Evolutionary conservation across 2,888 invertebrate genomes (phyloP).

Genomic region (Macrophya annulata): DNA sequence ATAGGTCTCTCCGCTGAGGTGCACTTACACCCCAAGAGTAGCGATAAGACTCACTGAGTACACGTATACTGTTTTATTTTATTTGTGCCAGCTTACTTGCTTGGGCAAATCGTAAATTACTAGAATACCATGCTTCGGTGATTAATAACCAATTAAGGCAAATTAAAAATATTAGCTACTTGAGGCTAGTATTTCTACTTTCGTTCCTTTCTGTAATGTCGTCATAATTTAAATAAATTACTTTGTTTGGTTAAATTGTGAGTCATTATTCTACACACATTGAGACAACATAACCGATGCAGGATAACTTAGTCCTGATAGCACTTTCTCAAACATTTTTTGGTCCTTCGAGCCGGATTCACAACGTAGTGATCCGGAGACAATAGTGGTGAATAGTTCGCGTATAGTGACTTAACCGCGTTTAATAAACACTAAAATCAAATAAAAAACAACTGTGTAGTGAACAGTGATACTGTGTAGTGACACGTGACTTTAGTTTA

Average conservation of each 20-base stretch:
- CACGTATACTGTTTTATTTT: neutral
- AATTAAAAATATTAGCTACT: neutral
- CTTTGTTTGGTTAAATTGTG: neutral
- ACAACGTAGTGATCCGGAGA: neutral
- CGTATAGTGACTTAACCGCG: neutral
- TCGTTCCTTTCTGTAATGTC: neutral
- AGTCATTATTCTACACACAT: neutral
- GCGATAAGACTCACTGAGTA: neutral
- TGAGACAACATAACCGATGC: neutral
- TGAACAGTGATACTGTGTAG: neutral
- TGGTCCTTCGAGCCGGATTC: conserved; percentile 23
- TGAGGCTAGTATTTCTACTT: neutral
- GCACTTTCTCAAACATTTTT: too few species aligned
- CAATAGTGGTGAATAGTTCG: neutral
- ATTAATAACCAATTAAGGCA: neutral
- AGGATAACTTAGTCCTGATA: neutral
- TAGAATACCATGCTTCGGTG: too few species aligned
- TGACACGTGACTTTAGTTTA: neutral
- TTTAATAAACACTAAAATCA: neutral
- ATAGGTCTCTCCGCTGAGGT: neutral
- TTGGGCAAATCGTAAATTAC: neutral
- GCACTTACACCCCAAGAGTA: neutral
- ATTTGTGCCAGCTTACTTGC: neutral
- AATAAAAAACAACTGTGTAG: neutral
- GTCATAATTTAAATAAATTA: neutral